phyloP scores from a whole-genome alignment of 2,797 vertebrate genomes.

The Danio kyathit region DNA sequence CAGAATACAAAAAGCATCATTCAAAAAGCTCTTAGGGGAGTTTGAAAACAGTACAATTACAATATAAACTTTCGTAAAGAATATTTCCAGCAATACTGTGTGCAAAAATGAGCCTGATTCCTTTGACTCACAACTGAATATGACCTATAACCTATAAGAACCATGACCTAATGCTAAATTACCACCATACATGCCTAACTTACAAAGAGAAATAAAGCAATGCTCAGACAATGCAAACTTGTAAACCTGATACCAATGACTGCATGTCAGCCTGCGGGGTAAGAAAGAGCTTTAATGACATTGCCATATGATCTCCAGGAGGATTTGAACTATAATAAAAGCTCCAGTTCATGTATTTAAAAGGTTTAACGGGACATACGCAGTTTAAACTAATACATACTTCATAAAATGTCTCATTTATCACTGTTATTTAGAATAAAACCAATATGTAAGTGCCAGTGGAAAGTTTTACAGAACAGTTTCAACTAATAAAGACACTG shows the following conservation, averaged over 20 bases:
- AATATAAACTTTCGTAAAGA: background rate
- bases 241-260: constrained; percentile 26
- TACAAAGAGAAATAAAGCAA: background rate
- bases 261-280: constrained; percentile 33
- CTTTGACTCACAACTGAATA: background rate
- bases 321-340: background rate
- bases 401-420: too few species aligned
- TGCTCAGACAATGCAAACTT: constrained; percentile 37
- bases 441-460: too few species aligned
- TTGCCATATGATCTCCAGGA: background rate
- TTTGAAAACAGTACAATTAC: background rate
- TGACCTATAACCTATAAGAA: background rate
- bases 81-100: background rate
- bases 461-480: background rate
- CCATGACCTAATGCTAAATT: constrained; percentile 18
- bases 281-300: constrained; percentile 8
- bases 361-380: background rate
- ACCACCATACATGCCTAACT: background rate
- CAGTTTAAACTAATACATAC: too few species aligned
- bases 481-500: background rate
- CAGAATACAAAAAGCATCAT: constrained; percentile 14
- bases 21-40: background rate
- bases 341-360: background rate
- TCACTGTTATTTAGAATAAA: too few species aligned
- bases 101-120: background rate